Evolutionary conservation across 2,113 vertebrate species (phyloP).

Genomic region (Todiramphus saurophagus): DNA sequence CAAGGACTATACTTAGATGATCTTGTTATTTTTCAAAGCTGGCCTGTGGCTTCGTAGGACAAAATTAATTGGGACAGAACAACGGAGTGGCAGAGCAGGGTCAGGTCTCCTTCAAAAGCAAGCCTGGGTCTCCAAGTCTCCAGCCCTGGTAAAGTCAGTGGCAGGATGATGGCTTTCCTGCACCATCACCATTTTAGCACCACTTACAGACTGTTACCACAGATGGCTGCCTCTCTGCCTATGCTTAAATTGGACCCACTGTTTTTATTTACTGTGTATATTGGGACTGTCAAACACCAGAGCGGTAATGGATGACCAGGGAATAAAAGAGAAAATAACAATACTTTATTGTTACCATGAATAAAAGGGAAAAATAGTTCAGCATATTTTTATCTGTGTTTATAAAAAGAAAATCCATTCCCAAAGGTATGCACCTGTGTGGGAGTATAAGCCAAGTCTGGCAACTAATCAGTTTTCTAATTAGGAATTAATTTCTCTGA

Average conservation of each 20-base stretch:
- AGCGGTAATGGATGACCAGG: not conserved
- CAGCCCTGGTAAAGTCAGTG: not conserved
- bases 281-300: not conserved
- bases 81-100: accelerated
- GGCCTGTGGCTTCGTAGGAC: not conserved
- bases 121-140: not conserved
- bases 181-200: not conserved
- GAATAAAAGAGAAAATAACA: constrained; percentile 1
- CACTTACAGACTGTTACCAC: not conserved
- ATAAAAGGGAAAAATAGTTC: not conserved
- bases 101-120: not conserved
- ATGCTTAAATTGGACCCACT: not conserved
- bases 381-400: not conserved
- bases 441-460: not conserved
- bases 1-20: not conserved
- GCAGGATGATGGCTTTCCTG: not conserved
- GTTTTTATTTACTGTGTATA: not conserved
- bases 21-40: not conserved
- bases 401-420: not conserved
- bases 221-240: not conserved
- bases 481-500: constrained; percentile 2
- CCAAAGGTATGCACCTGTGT: not conserved
- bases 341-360: not conserved
- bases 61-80: not conserved
- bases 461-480: not conserved